Percentiles rank a stretch among this genome's conserved stretches.
Conservation (phyloP, 1,140 invertebrate species). For the Teleopsis dalmanni region DNA sequence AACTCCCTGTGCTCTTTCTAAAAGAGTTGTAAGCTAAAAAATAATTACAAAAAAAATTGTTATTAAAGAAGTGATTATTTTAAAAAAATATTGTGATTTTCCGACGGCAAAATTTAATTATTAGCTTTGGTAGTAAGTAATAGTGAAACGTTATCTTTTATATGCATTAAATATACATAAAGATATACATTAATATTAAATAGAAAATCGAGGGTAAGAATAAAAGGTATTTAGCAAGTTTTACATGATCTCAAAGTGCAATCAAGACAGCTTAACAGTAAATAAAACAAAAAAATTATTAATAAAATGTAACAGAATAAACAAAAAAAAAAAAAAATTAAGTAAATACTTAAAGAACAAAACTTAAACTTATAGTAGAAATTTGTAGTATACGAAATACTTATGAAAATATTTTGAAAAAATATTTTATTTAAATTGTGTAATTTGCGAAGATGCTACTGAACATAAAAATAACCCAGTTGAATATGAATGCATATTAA, state of each 20-base stretch:
- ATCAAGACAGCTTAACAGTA: conserved; percentile 20
- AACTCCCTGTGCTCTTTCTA: too few species aligned
- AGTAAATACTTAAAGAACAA: neutral
- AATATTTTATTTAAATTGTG: too few species aligned
- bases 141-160: too few species aligned
- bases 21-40: neutral
- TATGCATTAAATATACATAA: neutral
- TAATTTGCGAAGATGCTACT: too few species aligned
- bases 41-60: neutral
- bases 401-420: too few species aligned
- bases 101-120: neutral
- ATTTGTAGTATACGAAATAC: too few species aligned
- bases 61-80: neutral
- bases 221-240: neutral
- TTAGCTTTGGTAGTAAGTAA: too few species aligned
- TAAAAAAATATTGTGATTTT: neutral
- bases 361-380: too few species aligned
- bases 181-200: neutral
- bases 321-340: neutral
- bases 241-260: conserved; percentile 44
- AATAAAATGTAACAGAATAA: neutral
- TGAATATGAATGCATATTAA: too few species aligned
- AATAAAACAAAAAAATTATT: neutral
- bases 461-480: too few species aligned
- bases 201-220: neutral